A percentile compares a stretch with the other conserved stretches of the same genome.
Evolutionary conservation across 2,797 vertebrate species (phyloP).

Genomic region (Telmatherina bonti): DNA sequence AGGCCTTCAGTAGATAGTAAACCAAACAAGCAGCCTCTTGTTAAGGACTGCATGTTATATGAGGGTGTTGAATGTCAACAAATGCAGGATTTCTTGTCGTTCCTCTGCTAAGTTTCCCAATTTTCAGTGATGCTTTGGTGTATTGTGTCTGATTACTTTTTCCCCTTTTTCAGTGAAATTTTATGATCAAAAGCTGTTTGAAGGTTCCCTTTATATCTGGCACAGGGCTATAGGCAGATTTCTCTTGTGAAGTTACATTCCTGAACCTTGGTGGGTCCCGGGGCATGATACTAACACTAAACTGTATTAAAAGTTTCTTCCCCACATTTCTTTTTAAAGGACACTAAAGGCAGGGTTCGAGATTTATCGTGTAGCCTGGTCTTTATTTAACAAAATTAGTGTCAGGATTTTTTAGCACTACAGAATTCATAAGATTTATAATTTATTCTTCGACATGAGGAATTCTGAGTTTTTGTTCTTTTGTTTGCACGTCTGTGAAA

Average conservation of each 20-base stretch:
- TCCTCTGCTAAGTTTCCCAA: slow-evolving; percentile 16
- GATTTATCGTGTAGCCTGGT: slow-evolving; percentile 12
- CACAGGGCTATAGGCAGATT: slow-evolving; percentile 43
- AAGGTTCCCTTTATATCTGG: slow-evolving; percentile 58
- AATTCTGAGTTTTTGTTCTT: slow-evolving; percentile 6
- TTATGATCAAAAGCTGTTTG: slow-evolving; percentile 71
- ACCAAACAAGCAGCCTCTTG: slow-evolving; percentile 18
- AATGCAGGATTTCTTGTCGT: slow-evolving; percentile 1
- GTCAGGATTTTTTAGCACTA: neutral
- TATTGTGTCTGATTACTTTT: slow-evolving; percentile 53
- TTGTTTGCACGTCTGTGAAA: slow-evolving; percentile 48
- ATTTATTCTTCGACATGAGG: slow-evolving; percentile 11
- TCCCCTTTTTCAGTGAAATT: slow-evolving; percentile 33
- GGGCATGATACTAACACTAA: slow-evolving; percentile 31
- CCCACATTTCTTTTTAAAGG: slow-evolving; percentile 6
- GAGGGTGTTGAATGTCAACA: neutral
- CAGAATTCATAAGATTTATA: slow-evolving; percentile 2
- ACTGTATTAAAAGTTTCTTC: slow-evolving; percentile 14
- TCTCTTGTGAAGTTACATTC: slow-evolving; percentile 43
- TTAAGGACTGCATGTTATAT: slow-evolving; percentile 6
- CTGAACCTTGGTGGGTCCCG: slow-evolving; percentile 35
- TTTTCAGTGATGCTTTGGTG: slow-evolving; percentile 25
- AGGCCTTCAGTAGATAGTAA: slow-evolving; percentile 14
- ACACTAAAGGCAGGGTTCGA: slow-evolving; percentile 20
- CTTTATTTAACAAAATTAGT: neutral